These are phyloP conservation scores for Saguinus imperator DNA, from an alignment of 2,113 vertebrate species.

Conservation along the genomic window DNA sequence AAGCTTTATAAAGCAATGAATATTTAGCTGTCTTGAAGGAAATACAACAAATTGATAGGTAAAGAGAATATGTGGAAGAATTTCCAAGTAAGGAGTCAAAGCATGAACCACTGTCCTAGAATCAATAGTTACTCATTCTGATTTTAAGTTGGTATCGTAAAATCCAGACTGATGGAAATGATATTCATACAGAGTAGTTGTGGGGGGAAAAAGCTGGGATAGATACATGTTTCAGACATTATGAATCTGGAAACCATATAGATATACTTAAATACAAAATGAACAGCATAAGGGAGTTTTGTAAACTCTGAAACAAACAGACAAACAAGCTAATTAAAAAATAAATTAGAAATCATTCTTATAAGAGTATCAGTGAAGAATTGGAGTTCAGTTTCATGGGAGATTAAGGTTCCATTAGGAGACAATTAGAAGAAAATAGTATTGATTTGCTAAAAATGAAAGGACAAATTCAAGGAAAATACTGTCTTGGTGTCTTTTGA, in stretches of 20 bases:
- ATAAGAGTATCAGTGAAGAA: neutral
- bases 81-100: neutral
- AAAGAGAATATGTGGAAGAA: neutral
- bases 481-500: neutral
- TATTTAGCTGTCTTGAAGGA: neutral
- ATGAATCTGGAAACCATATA: neutral
- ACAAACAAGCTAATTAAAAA: neutral
- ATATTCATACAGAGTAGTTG: neutral
- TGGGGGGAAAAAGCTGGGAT: neutral
- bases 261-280: neutral
- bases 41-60: neutral
- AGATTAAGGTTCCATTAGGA: neutral
- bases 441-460: neutral
- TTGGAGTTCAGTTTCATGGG: accelerated
- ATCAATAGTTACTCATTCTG: neutral
- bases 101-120: neutral
- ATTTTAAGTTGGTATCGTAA: accelerated
- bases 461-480: neutral
- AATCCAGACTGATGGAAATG: neutral
- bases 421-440: neutral
- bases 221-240: neutral
- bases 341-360: neutral
- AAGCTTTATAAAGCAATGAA: neutral
- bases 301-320: neutral
- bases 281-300: neutral